Conservation (phyloP, 1,140 invertebrate species). For the Hylaeus volcanicus region DNA sequence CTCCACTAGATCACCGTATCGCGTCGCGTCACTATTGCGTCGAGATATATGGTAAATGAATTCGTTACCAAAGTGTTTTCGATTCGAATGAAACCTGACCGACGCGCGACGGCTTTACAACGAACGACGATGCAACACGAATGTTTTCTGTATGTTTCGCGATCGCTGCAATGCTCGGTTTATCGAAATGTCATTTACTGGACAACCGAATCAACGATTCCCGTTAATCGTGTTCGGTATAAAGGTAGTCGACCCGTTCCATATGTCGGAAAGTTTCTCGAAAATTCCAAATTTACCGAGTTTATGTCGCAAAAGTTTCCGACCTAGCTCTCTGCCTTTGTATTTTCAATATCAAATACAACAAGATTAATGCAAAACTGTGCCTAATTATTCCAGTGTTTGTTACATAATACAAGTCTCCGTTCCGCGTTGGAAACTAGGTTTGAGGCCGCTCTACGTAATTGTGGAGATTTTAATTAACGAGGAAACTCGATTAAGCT, state of each 20-base stretch:
- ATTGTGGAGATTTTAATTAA: constrained; percentile 38
- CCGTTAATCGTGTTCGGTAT: too few species aligned
- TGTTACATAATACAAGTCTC: constrained; percentile 22
- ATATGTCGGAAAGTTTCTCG: background rate
- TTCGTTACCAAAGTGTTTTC: background rate
- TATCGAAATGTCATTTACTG: constrained; percentile 1
- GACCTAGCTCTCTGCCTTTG: background rate
- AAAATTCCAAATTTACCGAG: background rate
- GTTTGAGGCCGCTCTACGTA: background rate
- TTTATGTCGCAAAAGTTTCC: background rate
- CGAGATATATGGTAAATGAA: background rate
- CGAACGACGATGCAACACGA: background rate
- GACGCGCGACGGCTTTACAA: background rate
- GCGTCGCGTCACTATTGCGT: background rate
- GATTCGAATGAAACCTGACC: background rate
- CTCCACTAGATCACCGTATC: background rate
- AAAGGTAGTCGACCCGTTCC: background rate
- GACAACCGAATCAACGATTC: too few species aligned
- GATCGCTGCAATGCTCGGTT: background rate
- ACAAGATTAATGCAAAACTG: background rate
- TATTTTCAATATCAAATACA: background rate
- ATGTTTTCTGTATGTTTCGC: too few species aligned
- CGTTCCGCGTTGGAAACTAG: background rate
- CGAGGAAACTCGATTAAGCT: constrained; percentile 24
- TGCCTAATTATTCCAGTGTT: constrained; percentile 22